Percentiles rank a stretch among this genome's conserved stretches.
These are phyloP conservation scores for Acropora tenuis DNA, from an alignment of 64 coral and sea anemone genomes.

Conservation along the genomic window DNA sequence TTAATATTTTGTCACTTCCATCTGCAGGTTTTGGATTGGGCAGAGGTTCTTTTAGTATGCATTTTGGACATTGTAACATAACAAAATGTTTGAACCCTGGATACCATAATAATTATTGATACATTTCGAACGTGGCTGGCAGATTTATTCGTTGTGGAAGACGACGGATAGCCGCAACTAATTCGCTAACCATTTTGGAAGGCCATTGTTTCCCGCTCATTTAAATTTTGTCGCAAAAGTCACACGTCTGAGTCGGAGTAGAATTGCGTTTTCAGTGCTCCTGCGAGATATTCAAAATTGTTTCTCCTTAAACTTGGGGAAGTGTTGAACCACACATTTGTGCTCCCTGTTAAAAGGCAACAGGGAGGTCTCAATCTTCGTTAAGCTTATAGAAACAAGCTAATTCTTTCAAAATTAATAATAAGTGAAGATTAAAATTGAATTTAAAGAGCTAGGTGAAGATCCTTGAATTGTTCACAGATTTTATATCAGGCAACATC, in stretches of 20 bases:
- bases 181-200: conserved; percentile 31
- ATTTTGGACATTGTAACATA: not conserved
- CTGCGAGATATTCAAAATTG: conserved; percentile 22
- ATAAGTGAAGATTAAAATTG: too few relatives aligned
- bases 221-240: conserved; percentile 47
- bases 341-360: conserved; percentile 6
- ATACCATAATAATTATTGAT: conserved; percentile 24
- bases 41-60: not conserved
- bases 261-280: conserved; percentile 35
- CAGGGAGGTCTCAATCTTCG: conserved; percentile 32
- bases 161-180: not conserved
- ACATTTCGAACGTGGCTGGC: conserved; percentile 18
- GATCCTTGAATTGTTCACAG: too few relatives aligned
- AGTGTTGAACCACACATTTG: conserved; percentile 60
- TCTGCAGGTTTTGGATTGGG: not conserved
- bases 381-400: conserved; percentile 39
- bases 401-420: conserved; percentile 34
- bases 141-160: conserved; percentile 16
- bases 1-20: not conserved
- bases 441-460: too few relatives aligned
- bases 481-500: too few relatives aligned
- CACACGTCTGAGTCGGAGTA: conserved; percentile 45
- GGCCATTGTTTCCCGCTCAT: conserved; percentile 41
- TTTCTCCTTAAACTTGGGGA: not conserved
- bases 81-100: conserved; percentile 17